Conservation (phyloP, 37 sponge, comb jelly and placozoan species). For the Hexactinellida sp. region DNA sequence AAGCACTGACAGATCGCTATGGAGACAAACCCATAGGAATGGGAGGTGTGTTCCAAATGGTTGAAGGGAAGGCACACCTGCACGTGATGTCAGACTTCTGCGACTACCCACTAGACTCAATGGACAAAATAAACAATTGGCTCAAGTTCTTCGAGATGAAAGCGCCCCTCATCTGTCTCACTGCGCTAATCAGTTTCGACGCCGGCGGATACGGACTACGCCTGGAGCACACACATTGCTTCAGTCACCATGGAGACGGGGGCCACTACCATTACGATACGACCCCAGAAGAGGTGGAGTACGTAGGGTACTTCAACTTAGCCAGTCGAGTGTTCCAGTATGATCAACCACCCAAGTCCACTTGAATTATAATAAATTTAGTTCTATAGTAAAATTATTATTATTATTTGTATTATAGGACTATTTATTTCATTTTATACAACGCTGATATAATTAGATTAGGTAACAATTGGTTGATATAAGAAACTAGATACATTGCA, state of each 20-base stretch:
- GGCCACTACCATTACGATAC: constrained; percentile 96
- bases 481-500: too few species aligned
- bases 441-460: too few species aligned
- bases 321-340: constrained; percentile 59
- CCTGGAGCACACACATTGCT: constrained; percentile 97
- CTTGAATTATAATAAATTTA: neutral
- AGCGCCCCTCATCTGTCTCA: constrained; percentile 69
- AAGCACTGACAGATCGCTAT: constrained; percentile 43
- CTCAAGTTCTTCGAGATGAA: constrained; percentile 66
- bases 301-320: constrained; percentile 65
- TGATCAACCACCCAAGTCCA: constrained; percentile 49
- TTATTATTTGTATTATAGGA: neutral
- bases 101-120: constrained; percentile 48
- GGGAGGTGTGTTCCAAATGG: constrained; percentile 83
- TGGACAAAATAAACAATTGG: constrained; percentile 77
- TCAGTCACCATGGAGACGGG: constrained; percentile 91
- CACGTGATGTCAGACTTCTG: constrained; percentile 97
- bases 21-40: constrained; percentile 66
- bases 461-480: too few species aligned
- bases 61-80: constrained; percentile 57
- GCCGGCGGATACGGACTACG: constrained; percentile 80
- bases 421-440: too few species aligned
- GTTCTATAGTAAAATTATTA: too few species aligned
- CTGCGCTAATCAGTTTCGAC: constrained; percentile 75
- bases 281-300: constrained; percentile 75